Evolutionary conservation across 2,797 vertebrate genomes (phyloP).

Genomic region (Orestias chungarensis): DNA sequence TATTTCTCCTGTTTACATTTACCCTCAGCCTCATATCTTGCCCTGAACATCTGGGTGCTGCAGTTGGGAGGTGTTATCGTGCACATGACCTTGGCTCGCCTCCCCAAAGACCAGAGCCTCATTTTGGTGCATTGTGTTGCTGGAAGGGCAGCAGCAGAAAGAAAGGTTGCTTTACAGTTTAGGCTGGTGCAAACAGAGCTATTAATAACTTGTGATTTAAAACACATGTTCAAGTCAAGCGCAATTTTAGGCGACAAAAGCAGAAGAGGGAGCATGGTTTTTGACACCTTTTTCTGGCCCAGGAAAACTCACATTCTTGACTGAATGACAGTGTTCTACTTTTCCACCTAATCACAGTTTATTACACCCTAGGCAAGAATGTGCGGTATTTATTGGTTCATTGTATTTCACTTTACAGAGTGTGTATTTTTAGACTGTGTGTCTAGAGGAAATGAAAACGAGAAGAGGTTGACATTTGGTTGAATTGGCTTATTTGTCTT

Average conservation of each 20-base stretch:
- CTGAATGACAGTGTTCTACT: constrained; percentile 73
- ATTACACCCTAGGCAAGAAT: constrained; percentile 74
- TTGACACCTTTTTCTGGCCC: constrained; percentile 57
- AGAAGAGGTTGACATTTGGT: constrained; percentile 16
- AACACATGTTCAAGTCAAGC: constrained; percentile 31
- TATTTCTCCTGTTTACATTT: constrained; percentile 26
- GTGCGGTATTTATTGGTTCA: constrained; percentile 66
- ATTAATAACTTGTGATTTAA: constrained; percentile 34
- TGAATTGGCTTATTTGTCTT: constrained; percentile 7
- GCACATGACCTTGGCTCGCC: constrained; percentile 66
- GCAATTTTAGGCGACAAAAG: constrained; percentile 22
- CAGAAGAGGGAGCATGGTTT: constrained; percentile 28
- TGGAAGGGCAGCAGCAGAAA: constrained; percentile 12
- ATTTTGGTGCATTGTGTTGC: constrained; percentile 48
- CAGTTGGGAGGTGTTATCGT: constrained; percentile 63
- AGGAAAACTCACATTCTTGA: constrained; percentile 62
- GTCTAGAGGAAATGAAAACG: constrained; percentile 43
- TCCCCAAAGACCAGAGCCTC: constrained; percentile 49
- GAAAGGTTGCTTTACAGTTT: constrained; percentile 18
- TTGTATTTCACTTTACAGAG: constrained; percentile 60
- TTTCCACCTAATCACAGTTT: constrained; percentile 79
- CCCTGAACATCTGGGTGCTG: constrained; percentile 65
- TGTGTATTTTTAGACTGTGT: constrained; percentile 45
- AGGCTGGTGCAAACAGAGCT: constrained; percentile 15
- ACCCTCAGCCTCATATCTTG: constrained; percentile 52